phyloP scores from a whole-genome alignment of 2,888 invertebrate genomes.

The Mesochorus sp. region DNA sequence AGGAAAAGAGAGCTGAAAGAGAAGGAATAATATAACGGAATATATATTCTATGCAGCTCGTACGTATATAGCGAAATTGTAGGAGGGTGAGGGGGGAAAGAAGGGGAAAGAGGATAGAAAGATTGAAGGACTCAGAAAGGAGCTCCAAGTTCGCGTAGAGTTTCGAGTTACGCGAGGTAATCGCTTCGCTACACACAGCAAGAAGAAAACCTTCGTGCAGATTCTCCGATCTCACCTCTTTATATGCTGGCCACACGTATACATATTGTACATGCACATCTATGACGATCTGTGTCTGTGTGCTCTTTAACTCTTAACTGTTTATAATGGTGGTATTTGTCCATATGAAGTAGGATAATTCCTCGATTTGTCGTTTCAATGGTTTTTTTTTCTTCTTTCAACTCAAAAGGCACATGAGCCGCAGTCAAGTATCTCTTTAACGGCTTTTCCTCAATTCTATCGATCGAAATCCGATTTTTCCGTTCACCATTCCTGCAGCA shows the following conservation, averaged over 20 bases:
- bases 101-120: constrained; percentile 5
- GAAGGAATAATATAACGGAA: constrained; percentile 51
- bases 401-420: constrained; percentile 17
- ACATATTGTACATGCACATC: neutral
- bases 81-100: neutral
- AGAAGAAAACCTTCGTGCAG: constrained; percentile 42
- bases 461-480: no score
- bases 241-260: neutral
- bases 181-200: constrained; percentile 63
- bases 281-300: neutral
- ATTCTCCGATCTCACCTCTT: constrained; percentile 47
- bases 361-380: constrained; percentile 1
- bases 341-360: constrained; percentile 37
- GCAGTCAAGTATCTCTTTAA: neutral
- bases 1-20: neutral
- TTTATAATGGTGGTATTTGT: constrained; percentile 12
- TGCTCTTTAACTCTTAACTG: constrained; percentile 33
- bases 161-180: constrained; percentile 75
- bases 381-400: constrained; percentile 1
- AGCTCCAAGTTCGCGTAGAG: constrained; percentile 70
- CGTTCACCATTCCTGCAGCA: neutral
- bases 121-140: constrained; percentile 31
- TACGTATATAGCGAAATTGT: no score
- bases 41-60: constrained; percentile 30
- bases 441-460: no score